Base-by-base conservation (phyloP, 2,797 vertebrate species). In the Falco columbarius region DNA sequence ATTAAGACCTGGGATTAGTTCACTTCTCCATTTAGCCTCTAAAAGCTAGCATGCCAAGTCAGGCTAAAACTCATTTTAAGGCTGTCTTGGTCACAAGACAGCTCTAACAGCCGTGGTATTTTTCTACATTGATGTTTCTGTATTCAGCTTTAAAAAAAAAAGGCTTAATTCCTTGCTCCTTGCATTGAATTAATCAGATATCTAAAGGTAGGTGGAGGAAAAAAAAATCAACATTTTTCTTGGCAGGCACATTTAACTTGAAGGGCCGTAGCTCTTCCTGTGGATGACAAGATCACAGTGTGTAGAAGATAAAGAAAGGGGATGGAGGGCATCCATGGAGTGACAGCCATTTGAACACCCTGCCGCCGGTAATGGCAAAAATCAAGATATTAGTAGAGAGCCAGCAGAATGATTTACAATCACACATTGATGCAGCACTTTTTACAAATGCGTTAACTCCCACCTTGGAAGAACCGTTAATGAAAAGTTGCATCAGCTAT, bases 391-490 rank as follows among this genome's bases (percentile, higher is more conserved):
- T 61, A 54, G 94, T 52, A 54, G 75, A n/a, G 89, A 95, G 93
- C 59, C 76, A 2, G 83, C 5, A 32, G 97, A 91, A 67, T 97
- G 97, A 97, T 97, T 96, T 97, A 96, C 95, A 87, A 87, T 70
- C 92, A 7, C 86, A 38, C 89, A 16, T 67, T 44, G 97, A 66
- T 84, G 95, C 93, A 52, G 88, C 89, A 22, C 95, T 59, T 95
- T 85, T 91, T 32, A 38, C 97, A 93, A 92, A 95, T 90, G 77
- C 30, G 61, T 88, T 81, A 59, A 84, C 97, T 97, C 95, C 96
- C 95, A 85, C 95, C 95, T 79, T 46, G 91, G 95, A 89, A 92
- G 90, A 85, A 19, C 90, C 30, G 72, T 32, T 96, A 85, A 95
- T 93, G 97, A 96, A 91, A 95, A 96, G 96, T 82, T 59, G 75